These are phyloP conservation scores for Leistus spinibarbis DNA, from an alignment of 2,888 invertebrate species.

Conservation along the genomic window DNA sequence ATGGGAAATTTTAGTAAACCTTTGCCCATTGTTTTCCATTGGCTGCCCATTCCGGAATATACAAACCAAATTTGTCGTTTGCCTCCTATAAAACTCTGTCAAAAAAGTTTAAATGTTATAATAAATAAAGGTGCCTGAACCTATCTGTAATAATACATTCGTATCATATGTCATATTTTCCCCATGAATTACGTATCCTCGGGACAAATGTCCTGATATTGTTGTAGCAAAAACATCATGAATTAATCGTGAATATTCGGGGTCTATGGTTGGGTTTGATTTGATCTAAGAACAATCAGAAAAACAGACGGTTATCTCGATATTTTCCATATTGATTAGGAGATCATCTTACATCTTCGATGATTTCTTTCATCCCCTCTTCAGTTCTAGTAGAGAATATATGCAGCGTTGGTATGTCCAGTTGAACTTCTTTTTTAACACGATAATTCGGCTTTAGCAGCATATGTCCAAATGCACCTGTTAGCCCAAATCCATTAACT, in stretches of 20 bases:
- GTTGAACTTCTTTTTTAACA: constrained; percentile 55
- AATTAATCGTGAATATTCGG: too few species aligned
- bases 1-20: too few species aligned
- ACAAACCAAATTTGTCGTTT: constrained; percentile 69
- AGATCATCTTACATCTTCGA: too few species aligned
- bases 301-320: too few species aligned
- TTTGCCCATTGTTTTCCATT: too few species aligned
- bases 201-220: constrained; percentile 65
- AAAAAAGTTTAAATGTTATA: too few species aligned
- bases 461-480: constrained; percentile 92
- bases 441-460: constrained; percentile 77
- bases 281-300: too few species aligned
- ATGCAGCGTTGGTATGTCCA: constrained; percentile 69
- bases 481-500: constrained; percentile 97
- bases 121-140: too few species aligned
- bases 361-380: too few species aligned
- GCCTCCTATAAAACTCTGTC: constrained; percentile 48
- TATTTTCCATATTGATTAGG: too few species aligned
- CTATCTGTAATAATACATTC: constrained; percentile 50
- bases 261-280: too few species aligned
- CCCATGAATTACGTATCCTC: constrained; percentile 63
- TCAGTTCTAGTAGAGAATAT: constrained; percentile 85
- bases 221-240: constrained; percentile 59
- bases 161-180: constrained; percentile 48
- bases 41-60: too few species aligned